Percentiles rank a stretch among this genome's conserved stretches.
phyloP scores from a whole-genome alignment of 2,113 vertebrate species.

The Seriola quinqueradiata region DNA sequence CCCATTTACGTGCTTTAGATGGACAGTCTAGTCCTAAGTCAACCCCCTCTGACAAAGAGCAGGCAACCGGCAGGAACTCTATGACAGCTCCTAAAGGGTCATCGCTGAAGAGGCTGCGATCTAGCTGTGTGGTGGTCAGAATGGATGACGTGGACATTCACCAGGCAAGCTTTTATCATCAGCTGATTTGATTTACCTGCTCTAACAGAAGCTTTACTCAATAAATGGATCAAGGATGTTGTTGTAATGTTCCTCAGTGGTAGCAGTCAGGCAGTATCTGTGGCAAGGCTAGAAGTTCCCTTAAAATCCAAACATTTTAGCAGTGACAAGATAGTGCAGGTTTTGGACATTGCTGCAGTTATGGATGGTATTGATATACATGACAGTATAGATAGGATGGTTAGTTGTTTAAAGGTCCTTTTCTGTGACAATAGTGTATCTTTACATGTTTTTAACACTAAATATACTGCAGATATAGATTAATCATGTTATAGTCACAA shows the following conservation, averaged over 20 bases:
- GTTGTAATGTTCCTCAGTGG: not conserved
- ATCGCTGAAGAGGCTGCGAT: constrained; percentile 90
- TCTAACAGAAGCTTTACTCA: constrained; percentile 13
- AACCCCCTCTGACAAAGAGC: constrained; percentile 65
- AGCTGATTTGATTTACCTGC: constrained; percentile 48
- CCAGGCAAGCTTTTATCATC: constrained; percentile 84
- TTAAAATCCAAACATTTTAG: not conserved
- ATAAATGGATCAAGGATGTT: not conserved
- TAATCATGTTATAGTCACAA: not conserved
- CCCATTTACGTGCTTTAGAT: constrained; percentile 54
- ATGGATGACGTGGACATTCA: constrained; percentile 96
- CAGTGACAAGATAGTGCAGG: not conserved
- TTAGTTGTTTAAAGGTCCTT: not conserved
- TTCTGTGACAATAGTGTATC: not conserved
- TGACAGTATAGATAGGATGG: not conserved
- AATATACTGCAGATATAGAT: not conserved
- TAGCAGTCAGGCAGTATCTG: not conserved
- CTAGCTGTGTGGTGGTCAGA: constrained; percentile 92
- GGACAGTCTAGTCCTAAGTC: constrained; percentile 71
- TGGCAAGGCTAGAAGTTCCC: not conserved
- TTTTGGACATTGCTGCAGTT: not conserved
- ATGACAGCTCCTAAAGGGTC: constrained; percentile 50
- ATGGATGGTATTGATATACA: not conserved
- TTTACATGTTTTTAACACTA: not conserved
- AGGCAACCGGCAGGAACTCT: constrained; percentile 76